Conservation (phyloP, 2,888 invertebrate genomes). For the Ganaspis brasiliensis region DNA sequence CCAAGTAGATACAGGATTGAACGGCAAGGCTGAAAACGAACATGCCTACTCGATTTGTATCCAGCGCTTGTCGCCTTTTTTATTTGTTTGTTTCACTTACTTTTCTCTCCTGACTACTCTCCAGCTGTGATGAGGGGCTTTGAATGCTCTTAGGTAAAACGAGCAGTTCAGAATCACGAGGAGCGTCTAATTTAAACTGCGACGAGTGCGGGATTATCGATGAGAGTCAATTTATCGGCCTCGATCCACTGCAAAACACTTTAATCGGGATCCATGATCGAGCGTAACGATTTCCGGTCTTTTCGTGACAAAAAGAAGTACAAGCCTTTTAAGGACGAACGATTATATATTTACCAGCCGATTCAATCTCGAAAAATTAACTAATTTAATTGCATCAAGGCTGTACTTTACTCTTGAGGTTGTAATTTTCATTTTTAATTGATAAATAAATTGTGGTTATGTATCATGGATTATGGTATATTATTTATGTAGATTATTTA, state of each 20-base stretch:
- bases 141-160: constrained; percentile 29
- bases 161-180: background rate
- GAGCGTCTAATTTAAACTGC: constrained; percentile 40
- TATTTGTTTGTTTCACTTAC: constrained; percentile 20
- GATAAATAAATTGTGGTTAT: too few species aligned
- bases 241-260: constrained; percentile 34
- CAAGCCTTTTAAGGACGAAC: constrained; percentile 1
- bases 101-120: too few species aligned
- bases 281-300: constrained; percentile 40
- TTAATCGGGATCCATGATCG: constrained; percentile 34
- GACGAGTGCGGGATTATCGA: constrained; percentile 40
- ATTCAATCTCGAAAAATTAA: background rate
- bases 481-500: too few species aligned
- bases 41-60: constrained; percentile 13
- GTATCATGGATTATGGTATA: too few species aligned
- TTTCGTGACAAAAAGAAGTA: constrained; percentile 7
- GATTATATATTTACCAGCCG: constrained; percentile 14
- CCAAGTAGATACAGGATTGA: constrained; percentile 13
- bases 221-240: constrained; percentile 39
- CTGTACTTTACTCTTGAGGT: too few species aligned
- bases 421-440: too few species aligned
- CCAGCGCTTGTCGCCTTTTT: background rate
- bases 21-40: too few species aligned
- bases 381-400: too few species aligned
- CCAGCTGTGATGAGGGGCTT: constrained; percentile 16